Base-by-base conservation (phyloP, 2,113 vertebrate species). In the Cardinalis cardinalis region DNA sequence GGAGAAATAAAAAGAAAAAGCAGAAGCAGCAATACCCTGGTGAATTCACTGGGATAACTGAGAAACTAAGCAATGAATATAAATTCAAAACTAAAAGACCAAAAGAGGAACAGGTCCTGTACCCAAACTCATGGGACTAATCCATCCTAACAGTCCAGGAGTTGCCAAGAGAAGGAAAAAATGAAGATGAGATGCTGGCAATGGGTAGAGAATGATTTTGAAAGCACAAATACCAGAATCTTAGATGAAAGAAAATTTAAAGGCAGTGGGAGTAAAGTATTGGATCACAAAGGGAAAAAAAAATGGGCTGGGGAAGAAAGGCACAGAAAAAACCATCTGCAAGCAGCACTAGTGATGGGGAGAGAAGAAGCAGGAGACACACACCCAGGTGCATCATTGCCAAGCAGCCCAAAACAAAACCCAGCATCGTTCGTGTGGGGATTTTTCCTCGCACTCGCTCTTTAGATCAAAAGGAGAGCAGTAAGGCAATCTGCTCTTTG, bases 391-490 rank as follows among this genome's bases (percentile, higher is more conserved):
- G 93, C 86, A 95, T 1, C 43, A 86, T 63, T 96, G 97, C 97
- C 97, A 97, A 97, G 91, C 84, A 79, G 88, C 60, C 83, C 80
- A 14, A 86, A 94, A 89, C 3, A 23, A 91, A 93, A 94, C 61
- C 93, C 92, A 93, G 89, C 52, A 90, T 84, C 92, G 19, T 94
- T 95, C 89, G 92, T 73, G 87, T 91, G 91, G 84, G 31, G 69
- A 53, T 89, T 93, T 96, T 95, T 81, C 41, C 64, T 95, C 2
- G 34, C 9, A 4, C 76, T 90, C 3, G 8, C 71, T 92, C 86
- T 85, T 91, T 32, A 96, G 95, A 98, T 98, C 97, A 97, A 97
- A 98, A 96, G 89, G 87, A 96, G 88, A 95, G 95, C 96, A 97
- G 95, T 96, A 95, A 95, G 90, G 94, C 59, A 86, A 95, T 96